phyloP scores from a whole-genome alignment of 2,113 vertebrate species.

The Mandrillus leucophaeus region DNA sequence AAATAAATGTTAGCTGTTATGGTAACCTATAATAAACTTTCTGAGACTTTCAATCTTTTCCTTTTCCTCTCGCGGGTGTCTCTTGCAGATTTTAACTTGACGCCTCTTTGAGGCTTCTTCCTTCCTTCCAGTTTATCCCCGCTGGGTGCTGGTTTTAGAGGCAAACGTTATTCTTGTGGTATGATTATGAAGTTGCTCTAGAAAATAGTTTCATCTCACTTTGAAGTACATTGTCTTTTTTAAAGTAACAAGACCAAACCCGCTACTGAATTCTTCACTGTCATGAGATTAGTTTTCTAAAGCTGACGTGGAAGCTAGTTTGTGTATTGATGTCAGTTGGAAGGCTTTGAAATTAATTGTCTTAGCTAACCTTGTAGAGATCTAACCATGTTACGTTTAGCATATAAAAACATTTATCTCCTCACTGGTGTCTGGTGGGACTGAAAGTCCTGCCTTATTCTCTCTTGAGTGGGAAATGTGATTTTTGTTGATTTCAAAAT shows the following conservation, averaged over 20 bases:
- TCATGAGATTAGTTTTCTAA: slow-evolving; percentile 62
- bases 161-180: neutral
- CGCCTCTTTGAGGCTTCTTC: neutral
- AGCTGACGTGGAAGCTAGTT: slow-evolving; percentile 57
- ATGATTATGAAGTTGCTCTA: slow-evolving; percentile 19
- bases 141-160: neutral
- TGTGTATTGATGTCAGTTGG: slow-evolving; percentile 46
- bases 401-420: neutral
- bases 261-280: slow-evolving; percentile 42
- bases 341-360: slow-evolving; percentile 65
- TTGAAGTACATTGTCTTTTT: slow-evolving; percentile 62
- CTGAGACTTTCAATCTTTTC: neutral
- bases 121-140: neutral
- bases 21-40: neutral
- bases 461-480: neutral
- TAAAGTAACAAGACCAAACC: neutral
- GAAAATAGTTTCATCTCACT: slow-evolving; percentile 38
- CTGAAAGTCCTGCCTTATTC: neutral
- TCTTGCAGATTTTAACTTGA: neutral
- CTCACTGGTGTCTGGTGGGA: neutral
- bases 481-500: slow-evolving; percentile 15
- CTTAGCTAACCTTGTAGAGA: slow-evolving; percentile 35
- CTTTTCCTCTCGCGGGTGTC: neutral
- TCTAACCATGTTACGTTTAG: neutral
- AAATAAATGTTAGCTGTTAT: neutral